Evolutionary conservation across 2,113 vertebrate genomes (phyloP).

Genomic region (Hippocampus zosterae): DNA sequence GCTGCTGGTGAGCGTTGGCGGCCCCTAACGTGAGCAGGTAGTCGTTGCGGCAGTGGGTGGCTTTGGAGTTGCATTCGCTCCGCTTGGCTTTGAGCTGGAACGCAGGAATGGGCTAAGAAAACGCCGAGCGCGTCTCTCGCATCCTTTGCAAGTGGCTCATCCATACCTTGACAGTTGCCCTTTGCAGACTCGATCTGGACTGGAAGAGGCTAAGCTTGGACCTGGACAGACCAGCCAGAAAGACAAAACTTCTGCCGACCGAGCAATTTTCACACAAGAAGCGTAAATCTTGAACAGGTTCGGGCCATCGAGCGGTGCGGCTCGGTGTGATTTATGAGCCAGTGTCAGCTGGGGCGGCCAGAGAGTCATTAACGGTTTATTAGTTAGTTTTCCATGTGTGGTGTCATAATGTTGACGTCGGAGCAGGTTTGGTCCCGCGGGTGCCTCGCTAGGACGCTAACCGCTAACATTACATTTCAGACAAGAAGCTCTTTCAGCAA

Average conservation of each 20-base stretch:
- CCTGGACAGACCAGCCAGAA: conserved; percentile 66
- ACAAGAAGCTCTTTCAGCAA: too few relatives aligned
- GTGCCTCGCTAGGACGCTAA: neutral
- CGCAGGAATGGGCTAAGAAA: neutral
- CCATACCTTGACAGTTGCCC: conserved; percentile 99
- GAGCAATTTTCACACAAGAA: neutral
- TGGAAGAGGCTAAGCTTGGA: conserved; percentile 98
- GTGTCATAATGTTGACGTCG: neutral
- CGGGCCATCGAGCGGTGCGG: neutral
- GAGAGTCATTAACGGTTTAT: neutral
- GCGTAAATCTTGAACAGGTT: neutral
- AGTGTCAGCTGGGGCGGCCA: neutral
- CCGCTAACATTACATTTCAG: neutral
- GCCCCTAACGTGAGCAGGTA: conserved; percentile 93
- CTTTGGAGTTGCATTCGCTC: conserved; percentile 92
- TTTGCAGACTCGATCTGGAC: conserved; percentile 97
- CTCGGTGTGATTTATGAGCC: neutral
- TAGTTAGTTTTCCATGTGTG: conserved; percentile 2
- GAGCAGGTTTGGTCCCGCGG: neutral
- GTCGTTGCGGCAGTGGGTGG: conserved; percentile 90
- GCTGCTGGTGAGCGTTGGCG: conserved; percentile 93
- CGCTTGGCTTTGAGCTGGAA: conserved; percentile 91
- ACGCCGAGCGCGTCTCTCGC: neutral
- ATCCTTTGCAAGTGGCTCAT: conserved; percentile 16
- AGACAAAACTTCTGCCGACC: neutral